These are phyloP conservation scores for Euspilapteryx auroguttella DNA, from an alignment of 2,888 invertebrate genomes.

Conservation along the genomic window DNA sequence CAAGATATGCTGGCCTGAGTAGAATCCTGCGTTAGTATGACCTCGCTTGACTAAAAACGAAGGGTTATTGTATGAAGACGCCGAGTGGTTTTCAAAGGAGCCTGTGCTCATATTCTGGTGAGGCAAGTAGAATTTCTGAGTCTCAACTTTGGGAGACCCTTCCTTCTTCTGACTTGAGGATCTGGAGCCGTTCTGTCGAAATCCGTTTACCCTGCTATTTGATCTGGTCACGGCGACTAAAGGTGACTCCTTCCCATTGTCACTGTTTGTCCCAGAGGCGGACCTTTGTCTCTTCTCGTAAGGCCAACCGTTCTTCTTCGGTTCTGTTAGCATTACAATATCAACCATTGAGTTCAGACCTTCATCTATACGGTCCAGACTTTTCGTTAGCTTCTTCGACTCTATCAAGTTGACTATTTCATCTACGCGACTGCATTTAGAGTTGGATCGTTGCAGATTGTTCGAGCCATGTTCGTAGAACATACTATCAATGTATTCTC, in stretches of 20 bases:
- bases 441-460: conserved; percentile 23
- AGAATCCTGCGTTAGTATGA: conserved; percentile 65
- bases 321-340: conserved; percentile 66
- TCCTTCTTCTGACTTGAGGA: conserved; percentile 25
- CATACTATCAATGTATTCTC: conserved; percentile 62
- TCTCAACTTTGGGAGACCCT: conserved; percentile 18
- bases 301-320: conserved; percentile 38
- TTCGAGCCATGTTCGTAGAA: conserved; percentile 52
- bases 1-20: conserved; percentile 59
- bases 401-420: conserved; percentile 60
- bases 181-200: conserved; percentile 20
- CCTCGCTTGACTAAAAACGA: conserved; percentile 65
- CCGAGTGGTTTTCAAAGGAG: conserved; percentile 26
- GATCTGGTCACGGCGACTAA: conserved; percentile 32
- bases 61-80: conserved; percentile 34
- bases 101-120: conserved; percentile 28
- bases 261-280: conserved; percentile 37
- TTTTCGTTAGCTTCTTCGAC: conserved; percentile 70
- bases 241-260: conserved; percentile 35
- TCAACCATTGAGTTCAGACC: conserved; percentile 73
- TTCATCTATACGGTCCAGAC: conserved; percentile 76
- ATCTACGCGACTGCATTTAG: conserved; percentile 42
- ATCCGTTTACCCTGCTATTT: conserved; percentile 19
- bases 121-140: conserved; percentile 38
- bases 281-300: conserved; percentile 44